Evolutionary conservation across 2,113 vertebrate species (phyloP).

Genomic region (Platichthys flesus): DNA sequence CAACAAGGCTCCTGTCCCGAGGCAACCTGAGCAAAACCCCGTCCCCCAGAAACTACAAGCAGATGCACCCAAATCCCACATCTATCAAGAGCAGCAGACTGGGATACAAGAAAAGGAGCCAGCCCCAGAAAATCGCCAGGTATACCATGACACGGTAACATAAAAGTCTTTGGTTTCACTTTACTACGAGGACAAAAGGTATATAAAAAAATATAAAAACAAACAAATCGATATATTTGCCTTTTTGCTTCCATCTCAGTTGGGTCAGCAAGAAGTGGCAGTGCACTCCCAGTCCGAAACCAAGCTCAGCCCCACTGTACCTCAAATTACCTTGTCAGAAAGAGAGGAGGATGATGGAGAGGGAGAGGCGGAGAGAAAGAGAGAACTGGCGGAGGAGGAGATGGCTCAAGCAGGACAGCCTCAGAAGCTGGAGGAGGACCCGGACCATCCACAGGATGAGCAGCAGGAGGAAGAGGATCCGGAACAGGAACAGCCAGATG

Average conservation of each 20-base stretch:
- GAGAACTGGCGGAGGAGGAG: constrained; percentile 90
- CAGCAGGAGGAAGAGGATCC: constrained; percentile 52
- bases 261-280: too few relatives aligned
- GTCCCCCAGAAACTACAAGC: constrained; percentile 18
- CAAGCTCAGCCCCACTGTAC: constrained; percentile 73
- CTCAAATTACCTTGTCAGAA: constrained; percentile 38
- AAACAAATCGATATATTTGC: not conserved
- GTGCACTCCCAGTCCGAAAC: constrained; percentile 59
- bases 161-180: not conserved
- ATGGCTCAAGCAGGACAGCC: constrained; percentile 89
- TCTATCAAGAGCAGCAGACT: constrained; percentile 23
- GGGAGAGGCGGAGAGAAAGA: constrained; percentile 89
- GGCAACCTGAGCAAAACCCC: constrained; percentile 64
- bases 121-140: constrained; percentile 12
- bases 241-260: not conserved
- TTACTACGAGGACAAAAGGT: not conserved
- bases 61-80: constrained; percentile 9
- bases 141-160: constrained; percentile 58
- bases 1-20: constrained; percentile 83
- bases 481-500: constrained; percentile 70
- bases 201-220: not conserved
- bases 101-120: constrained; percentile 2
- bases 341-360: constrained; percentile 83
- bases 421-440: constrained; percentile 84
- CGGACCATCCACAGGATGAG: constrained; percentile 67